A percentile compares a stretch with the other conserved stretches of the same genome.
Conservation (phyloP, 2,113 vertebrate species). For the Rana temporaria region DNA sequence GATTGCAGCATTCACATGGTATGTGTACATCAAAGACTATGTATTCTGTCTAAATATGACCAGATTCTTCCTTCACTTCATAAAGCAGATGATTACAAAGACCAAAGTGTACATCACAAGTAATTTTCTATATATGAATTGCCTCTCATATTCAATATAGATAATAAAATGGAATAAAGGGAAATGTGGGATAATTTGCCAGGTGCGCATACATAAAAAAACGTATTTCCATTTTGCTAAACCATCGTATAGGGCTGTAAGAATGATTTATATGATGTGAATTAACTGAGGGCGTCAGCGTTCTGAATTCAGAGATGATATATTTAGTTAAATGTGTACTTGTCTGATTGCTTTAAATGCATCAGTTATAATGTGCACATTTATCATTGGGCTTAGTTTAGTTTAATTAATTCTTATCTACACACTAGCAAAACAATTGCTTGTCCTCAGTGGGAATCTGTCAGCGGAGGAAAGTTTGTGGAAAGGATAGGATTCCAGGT, state of each 20-base stretch:
- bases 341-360: constrained; percentile 14
- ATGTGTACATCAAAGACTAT: not conserved
- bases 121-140: constrained; percentile 17
- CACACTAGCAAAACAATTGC: not conserved
- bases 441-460: not conserved
- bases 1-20: not conserved
- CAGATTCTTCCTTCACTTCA: not conserved
- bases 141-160: constrained; percentile 26
- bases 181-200: constrained; percentile 23
- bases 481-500: too few species aligned
- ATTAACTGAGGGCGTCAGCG: not conserved
- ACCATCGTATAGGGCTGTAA: not conserved
- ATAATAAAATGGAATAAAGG: constrained; percentile 12
- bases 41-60: not conserved
- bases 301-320: not conserved
- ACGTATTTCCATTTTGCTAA: not conserved
- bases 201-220: constrained; percentile 16
- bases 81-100: not conserved
- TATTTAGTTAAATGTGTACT: constrained; percentile 19
- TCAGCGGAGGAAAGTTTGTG: too few species aligned
- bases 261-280: not conserved
- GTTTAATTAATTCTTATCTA: constrained; percentile 17
- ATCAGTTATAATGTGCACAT: constrained; percentile 15
- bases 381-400: not conserved
- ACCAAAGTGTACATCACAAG: not conserved